Evolutionary conservation across 35 echinoderm and acorn worm species (phyloP).

Genomic region (Hemicentrotus pulcherrimus): DNA sequence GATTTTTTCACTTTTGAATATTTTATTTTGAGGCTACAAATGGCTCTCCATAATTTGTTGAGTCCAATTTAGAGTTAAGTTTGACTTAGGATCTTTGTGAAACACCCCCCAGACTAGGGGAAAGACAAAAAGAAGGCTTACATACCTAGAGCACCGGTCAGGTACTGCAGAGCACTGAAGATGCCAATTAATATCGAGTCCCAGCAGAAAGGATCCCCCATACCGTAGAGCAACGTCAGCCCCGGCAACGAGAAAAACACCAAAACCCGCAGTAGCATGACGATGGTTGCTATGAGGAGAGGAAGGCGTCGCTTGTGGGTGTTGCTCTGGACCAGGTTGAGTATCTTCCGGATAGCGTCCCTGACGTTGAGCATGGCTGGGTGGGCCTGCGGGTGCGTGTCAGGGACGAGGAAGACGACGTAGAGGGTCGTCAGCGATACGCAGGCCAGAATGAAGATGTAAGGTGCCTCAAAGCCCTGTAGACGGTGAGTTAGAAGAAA

Average conservation of each 20-base stretch:
- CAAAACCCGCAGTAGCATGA: constrained; percentile 17
- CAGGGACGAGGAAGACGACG: constrained; percentile 13
- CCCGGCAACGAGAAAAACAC: constrained; percentile 51
- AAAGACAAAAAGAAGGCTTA: no score
- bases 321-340: constrained; percentile 56
- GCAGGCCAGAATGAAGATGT: constrained; percentile 46
- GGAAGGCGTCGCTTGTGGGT: constrained; percentile 40
- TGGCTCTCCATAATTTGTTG: no score
- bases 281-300: constrained; percentile 8
- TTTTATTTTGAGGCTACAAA: no score
- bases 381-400: background rate
- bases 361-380: background rate
- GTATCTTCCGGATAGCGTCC: background rate
- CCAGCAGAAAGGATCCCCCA: constrained; percentile 54
- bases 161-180: constrained; percentile 52
- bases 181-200: constrained; percentile 34
- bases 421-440: constrained; percentile 23
- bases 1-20: no score
- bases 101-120: no score
- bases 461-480: background rate
- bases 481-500: no score
- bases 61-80: no score
- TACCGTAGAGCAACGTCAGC: constrained; percentile 47
- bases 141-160: constrained; percentile 47
- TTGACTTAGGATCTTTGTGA: no score